A percentile compares a stretch with the other conserved stretches of the same genome.
Evolutionary conservation across 2,888 invertebrate genomes (phyloP).

Genomic region (Drosophila fulvimacula): DNA sequence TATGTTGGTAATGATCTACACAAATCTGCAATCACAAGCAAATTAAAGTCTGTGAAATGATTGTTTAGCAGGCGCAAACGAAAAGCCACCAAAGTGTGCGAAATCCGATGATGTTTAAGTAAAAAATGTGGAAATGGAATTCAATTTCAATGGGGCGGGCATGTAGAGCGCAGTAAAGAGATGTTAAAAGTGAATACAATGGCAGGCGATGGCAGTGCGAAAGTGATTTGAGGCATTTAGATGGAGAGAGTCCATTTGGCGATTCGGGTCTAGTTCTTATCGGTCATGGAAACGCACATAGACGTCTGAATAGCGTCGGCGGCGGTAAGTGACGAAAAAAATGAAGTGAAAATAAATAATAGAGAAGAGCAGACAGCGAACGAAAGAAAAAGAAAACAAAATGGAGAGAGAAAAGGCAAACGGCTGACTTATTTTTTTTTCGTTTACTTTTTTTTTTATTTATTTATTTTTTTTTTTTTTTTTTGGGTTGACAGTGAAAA

Average conservation of each 20-base stretch:
- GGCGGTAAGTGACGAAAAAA: conserved; percentile 46
- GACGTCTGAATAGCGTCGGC: conserved; percentile 62
- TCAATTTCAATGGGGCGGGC: conserved; percentile 2
- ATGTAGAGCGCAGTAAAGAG: not conserved
- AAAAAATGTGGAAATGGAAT: not conserved
- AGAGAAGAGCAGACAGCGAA: conserved; percentile 4
- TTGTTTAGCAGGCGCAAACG: not conserved
- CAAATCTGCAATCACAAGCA: not conserved
- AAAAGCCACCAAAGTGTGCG: conserved; percentile 10
- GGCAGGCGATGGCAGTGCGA: not conserved
- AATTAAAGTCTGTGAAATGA: not conserved
- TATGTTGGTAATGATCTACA: not conserved
- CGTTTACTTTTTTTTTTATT: too few species aligned
- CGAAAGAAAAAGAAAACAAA: not conserved
- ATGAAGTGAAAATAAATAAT: conserved; percentile 59
- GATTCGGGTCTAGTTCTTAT: conserved; percentile 48
- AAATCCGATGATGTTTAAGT: conserved; percentile 5
- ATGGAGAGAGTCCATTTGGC: conserved; percentile 39
- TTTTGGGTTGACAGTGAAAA: conserved; percentile 5
- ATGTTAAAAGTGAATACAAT: not conserved
- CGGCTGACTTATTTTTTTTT: conserved; percentile 16
- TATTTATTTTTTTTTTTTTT: not conserved
- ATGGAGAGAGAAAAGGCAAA: conserved; percentile 12
- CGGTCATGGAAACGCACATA: conserved; percentile 53
- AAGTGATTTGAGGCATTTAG: conserved; percentile 16